Evolutionary conservation across 2,888 invertebrate genomes (phyloP).

Genomic region (Andrena dorsata): DNA sequence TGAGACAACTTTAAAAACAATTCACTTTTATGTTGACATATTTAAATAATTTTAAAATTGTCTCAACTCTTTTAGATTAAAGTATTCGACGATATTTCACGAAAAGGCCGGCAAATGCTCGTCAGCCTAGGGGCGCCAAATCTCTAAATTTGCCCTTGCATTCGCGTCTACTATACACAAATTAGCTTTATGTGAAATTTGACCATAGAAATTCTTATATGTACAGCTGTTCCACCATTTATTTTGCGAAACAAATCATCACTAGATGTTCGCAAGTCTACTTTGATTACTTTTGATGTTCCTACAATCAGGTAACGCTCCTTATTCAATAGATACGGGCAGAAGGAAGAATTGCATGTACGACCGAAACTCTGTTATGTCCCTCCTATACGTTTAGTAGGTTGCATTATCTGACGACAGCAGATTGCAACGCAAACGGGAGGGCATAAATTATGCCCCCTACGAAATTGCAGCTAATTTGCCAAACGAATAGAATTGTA

Average conservation of each 20-base stretch:
- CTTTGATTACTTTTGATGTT: neutral
- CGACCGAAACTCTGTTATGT: slow-evolving; percentile 7
- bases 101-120: too few species aligned
- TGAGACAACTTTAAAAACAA: too few species aligned
- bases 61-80: too few species aligned
- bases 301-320: slow-evolving; percentile 15
- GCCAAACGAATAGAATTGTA: neutral
- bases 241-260: neutral
- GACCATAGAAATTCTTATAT: too few species aligned
- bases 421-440: slow-evolving; percentile 20
- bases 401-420: slow-evolving; percentile 32
- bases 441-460: slow-evolving; percentile 17
- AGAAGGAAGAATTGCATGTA: slow-evolving; percentile 10
- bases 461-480: slow-evolving; percentile 22
- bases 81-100: too few species aligned
- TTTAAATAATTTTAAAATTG: too few species aligned
- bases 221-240: neutral
- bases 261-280: neutral
- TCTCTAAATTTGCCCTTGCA: too few species aligned
- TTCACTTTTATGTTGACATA: too few species aligned
- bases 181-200: too few species aligned
- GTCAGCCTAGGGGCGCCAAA: too few species aligned
- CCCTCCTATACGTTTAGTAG: slow-evolving; percentile 5
- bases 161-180: too few species aligned
- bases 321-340: slow-evolving; percentile 25